Evolutionary conservation across 2,797 vertebrate genomes (phyloP).

Genomic region (Argya squamiceps): DNA sequence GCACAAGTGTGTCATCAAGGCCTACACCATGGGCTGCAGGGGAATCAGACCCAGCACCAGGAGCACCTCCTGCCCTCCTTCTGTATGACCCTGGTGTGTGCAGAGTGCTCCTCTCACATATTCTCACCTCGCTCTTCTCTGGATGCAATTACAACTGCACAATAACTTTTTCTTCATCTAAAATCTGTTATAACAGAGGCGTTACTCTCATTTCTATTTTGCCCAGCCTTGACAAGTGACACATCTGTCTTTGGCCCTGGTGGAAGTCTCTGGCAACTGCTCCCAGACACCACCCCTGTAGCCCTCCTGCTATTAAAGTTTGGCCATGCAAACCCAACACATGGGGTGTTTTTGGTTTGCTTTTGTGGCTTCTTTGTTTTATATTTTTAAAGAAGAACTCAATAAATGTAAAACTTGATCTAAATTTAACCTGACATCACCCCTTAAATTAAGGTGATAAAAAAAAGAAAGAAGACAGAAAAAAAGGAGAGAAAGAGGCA

Average conservation of each 20-base stretch:
- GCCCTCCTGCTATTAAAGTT: neutral
- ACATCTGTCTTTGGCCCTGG: accelerated
- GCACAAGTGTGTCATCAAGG: neutral
- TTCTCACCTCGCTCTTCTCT: neutral
- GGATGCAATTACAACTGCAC: neutral
- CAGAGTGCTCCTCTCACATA: too few species aligned
- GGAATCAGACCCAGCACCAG: neutral
- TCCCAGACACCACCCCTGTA: accelerated
- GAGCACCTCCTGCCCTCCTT: neutral
- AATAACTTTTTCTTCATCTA: neutral
- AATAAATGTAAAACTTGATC: neutral
- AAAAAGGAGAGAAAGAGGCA: neutral
- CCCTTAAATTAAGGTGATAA: neutral
- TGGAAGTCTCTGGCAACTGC: neutral
- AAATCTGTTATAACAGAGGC: neutral
- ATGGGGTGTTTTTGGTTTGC: accelerated
- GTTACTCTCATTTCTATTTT: neutral
- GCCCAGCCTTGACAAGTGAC: accelerated
- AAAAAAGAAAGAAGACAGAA: neutral
- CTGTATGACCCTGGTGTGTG: neutral
- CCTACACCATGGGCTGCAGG: neutral
- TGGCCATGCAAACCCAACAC: neutral
- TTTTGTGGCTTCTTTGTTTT: neutral
- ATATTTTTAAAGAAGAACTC: neutral
- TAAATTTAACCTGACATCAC: neutral